Evolutionary conservation across 2,113 vertebrate genomes (phyloP).

Genomic region (Vulpes vulpes): DNA sequence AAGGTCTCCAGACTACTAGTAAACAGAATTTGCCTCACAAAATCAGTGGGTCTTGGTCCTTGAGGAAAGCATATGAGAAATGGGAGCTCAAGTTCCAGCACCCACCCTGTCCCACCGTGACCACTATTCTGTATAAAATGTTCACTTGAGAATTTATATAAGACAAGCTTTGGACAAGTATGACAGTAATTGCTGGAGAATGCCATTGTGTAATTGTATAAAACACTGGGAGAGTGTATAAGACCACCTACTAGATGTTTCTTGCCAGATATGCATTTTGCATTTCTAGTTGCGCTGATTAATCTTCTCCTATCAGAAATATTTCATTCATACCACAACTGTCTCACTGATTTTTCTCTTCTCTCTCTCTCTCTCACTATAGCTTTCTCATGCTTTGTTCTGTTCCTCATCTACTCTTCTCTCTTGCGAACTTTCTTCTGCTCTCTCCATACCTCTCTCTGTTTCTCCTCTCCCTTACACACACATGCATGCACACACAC

Average conservation of each 20-base stretch:
- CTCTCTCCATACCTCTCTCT: background rate
- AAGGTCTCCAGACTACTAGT: background rate
- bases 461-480: background rate
- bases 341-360: background rate
- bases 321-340: background rate
- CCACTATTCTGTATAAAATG: background rate
- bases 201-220: background rate
- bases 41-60: background rate
- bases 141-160: background rate
- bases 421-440: background rate
- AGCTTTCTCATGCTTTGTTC: background rate
- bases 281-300: slow-evolving; percentile 36
- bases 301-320: background rate
- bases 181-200: background rate
- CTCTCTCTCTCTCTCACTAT: background rate
- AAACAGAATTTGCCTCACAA: background rate
- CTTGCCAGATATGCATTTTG: background rate
- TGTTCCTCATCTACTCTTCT: background rate
- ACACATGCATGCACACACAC: background rate
- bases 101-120: background rate
- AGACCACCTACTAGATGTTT: background rate
- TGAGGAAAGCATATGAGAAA: background rate
- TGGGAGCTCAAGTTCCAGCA: background rate
- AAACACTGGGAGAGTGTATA: background rate
- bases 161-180: background rate